A percentile compares a stretch with the other conserved stretches of the same genome.
These are phyloP conservation scores for Drosophila quinaria DNA, from an alignment of 2,888 invertebrate genomes.

Conservation along the genomic window DNA sequence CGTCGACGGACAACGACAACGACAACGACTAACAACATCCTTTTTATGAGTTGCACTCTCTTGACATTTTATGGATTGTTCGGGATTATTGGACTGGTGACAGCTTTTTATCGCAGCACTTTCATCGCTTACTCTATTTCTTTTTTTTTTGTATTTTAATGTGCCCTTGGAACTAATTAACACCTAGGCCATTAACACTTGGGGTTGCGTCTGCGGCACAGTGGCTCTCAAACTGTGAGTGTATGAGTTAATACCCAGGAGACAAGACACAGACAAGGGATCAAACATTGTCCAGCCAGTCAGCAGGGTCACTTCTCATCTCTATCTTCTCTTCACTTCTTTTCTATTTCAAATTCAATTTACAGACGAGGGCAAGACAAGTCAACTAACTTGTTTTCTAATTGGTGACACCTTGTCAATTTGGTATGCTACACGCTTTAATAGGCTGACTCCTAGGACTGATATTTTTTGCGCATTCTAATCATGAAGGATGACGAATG, in stretches of 20 bases:
- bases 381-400: slow-evolving; percentile 77
- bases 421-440: slow-evolving; percentile 77
- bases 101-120: slow-evolving; percentile 78
- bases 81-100: slow-evolving; percentile 59
- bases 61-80: slow-evolving; percentile 73
- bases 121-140: slow-evolving; percentile 39
- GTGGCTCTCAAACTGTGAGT: slow-evolving; percentile 61
- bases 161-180: slow-evolving; percentile 77
- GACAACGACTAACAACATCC: slow-evolving; percentile 45
- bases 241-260: slow-evolving; percentile 34
- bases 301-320: slow-evolving; percentile 54
- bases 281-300: slow-evolving; percentile 20
- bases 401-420: slow-evolving; percentile 84
- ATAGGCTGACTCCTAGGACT: slow-evolving; percentile 69
- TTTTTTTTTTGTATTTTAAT: slow-evolving; percentile 35
- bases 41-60: slow-evolving; percentile 61
- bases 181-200: slow-evolving; percentile 80
- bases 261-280: slow-evolving; percentile 20
- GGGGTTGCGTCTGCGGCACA: slow-evolving; percentile 43
- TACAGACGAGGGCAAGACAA: slow-evolving; percentile 37
- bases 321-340: neutral
- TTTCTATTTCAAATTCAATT: slow-evolving; percentile 8
- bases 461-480: slow-evolving; percentile 50
- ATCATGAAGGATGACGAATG: slow-evolving; percentile 64
- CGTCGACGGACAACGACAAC: slow-evolving; percentile 10